Evolutionary conservation across 2,888 invertebrate genomes (phyloP).

Genomic region (Zhuqinia jingwanae): DNA sequence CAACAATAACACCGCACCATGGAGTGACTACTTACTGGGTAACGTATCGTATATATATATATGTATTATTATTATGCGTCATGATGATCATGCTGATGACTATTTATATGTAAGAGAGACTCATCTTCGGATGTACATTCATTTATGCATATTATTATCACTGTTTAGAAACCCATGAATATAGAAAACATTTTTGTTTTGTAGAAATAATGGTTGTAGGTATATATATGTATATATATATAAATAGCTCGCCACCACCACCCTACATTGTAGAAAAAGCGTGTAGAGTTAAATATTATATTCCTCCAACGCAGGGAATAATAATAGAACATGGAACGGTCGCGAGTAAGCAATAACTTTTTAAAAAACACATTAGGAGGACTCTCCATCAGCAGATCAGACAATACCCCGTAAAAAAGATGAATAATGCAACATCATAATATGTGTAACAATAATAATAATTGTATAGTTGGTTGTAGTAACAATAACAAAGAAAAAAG

Average conservation of each 20-base stretch:
- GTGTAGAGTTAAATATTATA: slow-evolving; percentile 7
- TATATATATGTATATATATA: neutral
- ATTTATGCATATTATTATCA: slow-evolving; percentile 54
- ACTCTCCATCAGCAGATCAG: slow-evolving; percentile 72
- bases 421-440: slow-evolving; percentile 74
- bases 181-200: neutral
- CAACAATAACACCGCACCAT: neutral
- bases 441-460: slow-evolving; percentile 73
- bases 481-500: slow-evolving; percentile 69
- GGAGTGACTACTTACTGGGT: neutral
- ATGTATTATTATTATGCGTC: slow-evolving; percentile 18
- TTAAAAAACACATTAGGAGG: slow-evolving; percentile 68
- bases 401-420: slow-evolving; percentile 73
- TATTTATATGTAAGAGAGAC: slow-evolving; percentile 18
- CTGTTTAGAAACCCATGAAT: slow-evolving; percentile 16
- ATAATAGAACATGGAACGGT: slow-evolving; percentile 48
- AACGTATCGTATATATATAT: too few relatives aligned
- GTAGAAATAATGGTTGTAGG: neutral
- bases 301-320: slow-evolving; percentile 26
- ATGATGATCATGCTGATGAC: slow-evolving; percentile 5
- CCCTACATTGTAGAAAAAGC: too few relatives aligned
- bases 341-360: slow-evolving; percentile 72
- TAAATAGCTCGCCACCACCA: slow-evolving; percentile 9
- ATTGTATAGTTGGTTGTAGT: slow-evolving; percentile 53
- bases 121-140: slow-evolving; percentile 56